phyloP scores from a whole-genome alignment of 2,888 invertebrate genomes.

The Mythimna albipuncta region DNA sequence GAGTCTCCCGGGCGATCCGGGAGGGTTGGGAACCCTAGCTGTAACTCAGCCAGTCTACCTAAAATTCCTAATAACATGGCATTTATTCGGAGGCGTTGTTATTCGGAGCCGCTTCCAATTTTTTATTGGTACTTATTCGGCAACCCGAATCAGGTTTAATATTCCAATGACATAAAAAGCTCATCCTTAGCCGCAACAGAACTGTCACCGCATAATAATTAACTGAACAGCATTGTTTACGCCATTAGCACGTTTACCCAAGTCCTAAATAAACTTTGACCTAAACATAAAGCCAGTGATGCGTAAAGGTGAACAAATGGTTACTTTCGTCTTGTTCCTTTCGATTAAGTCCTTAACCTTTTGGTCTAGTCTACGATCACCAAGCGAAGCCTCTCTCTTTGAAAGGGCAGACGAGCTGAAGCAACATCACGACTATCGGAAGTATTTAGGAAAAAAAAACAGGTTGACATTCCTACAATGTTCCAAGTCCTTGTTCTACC shows the following conservation, averaged over 20 bases:
- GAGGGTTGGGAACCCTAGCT: too few relatives aligned
- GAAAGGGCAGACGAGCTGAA: conserved; percentile 78
- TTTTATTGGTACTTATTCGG: not conserved
- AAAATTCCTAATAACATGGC: not conserved
- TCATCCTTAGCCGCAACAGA: not conserved
- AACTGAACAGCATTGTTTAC: not conserved
- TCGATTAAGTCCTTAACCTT: conserved; percentile 64
- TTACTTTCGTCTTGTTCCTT: conserved; percentile 51
- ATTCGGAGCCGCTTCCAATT: not conserved
- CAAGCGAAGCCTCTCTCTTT: conserved; percentile 42
- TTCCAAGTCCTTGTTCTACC: conserved; percentile 17
- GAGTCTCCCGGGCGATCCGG: too few relatives aligned
- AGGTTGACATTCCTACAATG: conserved; percentile 18
- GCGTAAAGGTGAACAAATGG: conserved; percentile 30
- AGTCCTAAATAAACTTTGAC: conserved; percentile 28
- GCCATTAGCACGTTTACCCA: not conserved
- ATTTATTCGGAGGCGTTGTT: not conserved
- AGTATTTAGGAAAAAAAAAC: conserved; percentile 4
- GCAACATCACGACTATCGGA: conserved; percentile 18
- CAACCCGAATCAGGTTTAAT: not conserved
- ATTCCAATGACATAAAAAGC: not conserved
- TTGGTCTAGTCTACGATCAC: conserved; percentile 33
- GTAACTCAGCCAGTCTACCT: too few relatives aligned
- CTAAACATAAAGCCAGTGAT: conserved; percentile 32
- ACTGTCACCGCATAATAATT: not conserved